These are phyloP conservation scores for Octopus sinensis DNA, from an alignment of 1,140 invertebrate species.

Conservation along the genomic window DNA sequence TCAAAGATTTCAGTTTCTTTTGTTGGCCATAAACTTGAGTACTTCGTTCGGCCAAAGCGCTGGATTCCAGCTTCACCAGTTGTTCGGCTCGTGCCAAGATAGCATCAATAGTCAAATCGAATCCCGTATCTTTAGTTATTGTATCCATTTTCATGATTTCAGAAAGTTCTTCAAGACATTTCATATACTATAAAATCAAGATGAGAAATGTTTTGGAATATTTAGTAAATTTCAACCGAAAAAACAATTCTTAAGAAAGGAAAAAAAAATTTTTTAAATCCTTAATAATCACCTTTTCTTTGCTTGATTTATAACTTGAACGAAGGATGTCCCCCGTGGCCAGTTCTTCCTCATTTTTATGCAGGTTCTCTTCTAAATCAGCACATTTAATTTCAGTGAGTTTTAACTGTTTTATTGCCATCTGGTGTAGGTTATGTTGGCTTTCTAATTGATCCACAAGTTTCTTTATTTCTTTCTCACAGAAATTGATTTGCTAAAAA, in stretches of 20 bases:
- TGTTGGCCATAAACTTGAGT: slow-evolving; percentile 57
- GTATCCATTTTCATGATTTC: slow-evolving; percentile 55
- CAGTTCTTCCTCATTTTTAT: slow-evolving; percentile 50
- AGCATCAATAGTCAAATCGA: slow-evolving; percentile 53
- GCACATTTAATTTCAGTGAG: slow-evolving; percentile 41
- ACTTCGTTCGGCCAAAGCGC: slow-evolving; percentile 48
- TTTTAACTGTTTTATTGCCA: slow-evolving; percentile 38
- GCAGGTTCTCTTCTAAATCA: slow-evolving; percentile 46
- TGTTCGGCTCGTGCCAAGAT: slow-evolving; percentile 53
- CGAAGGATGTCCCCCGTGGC: slow-evolving; percentile 52
- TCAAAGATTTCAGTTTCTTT: slow-evolving; percentile 65
- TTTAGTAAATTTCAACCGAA: no score
- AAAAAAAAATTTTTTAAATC: no score
- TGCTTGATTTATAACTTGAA: slow-evolving; percentile 52
- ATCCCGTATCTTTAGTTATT: slow-evolving; percentile 53
- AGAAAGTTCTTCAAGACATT: slow-evolving; percentile 49
- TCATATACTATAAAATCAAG: slow-evolving; percentile 47
- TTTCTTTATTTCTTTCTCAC: slow-evolving; percentile 49
- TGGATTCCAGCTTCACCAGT: slow-evolving; percentile 52
- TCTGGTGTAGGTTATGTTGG: slow-evolving; percentile 46
- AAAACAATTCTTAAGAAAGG: no score
- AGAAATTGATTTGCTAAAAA: slow-evolving; percentile 43
- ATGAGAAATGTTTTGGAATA: not conserved
- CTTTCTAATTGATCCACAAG: slow-evolving; percentile 51
- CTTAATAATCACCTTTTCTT: slow-evolving; percentile 45